phyloP scores from a whole-genome alignment of 2,797 vertebrate genomes.

The Lophius americanus region DNA sequence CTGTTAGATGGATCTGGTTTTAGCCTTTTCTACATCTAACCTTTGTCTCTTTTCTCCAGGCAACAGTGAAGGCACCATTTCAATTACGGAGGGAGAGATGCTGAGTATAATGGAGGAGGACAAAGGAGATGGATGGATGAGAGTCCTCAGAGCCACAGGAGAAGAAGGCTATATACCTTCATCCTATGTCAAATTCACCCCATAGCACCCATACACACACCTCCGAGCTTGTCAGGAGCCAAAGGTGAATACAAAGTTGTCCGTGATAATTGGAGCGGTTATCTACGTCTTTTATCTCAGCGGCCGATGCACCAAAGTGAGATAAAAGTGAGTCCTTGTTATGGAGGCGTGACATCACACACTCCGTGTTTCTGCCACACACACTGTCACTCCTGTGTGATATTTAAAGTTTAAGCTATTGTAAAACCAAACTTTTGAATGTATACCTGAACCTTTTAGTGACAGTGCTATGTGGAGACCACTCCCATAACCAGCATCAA shows the following conservation, averaged over 20 bases:
- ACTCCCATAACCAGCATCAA: slow-evolving; percentile 16
- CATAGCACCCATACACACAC: slow-evolving; percentile 37
- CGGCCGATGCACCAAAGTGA: slow-evolving; percentile 27
- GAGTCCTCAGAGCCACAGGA: slow-evolving; percentile 80
- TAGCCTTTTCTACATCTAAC: neutral
- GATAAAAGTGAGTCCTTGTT: slow-evolving; percentile 49
- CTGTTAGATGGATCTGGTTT: neutral
- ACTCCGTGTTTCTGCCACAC: slow-evolving; percentile 27
- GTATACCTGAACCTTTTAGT: slow-evolving; percentile 47
- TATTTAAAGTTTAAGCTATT: slow-evolving; percentile 32
- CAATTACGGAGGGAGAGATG: slow-evolving; percentile 83
- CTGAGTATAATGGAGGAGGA: slow-evolving; percentile 86
- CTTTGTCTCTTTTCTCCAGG: slow-evolving; percentile 62
- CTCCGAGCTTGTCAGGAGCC: slow-evolving; percentile 30
- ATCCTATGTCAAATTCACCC: slow-evolving; percentile 81
- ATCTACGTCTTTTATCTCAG: slow-evolving; percentile 48
- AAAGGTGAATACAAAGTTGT: slow-evolving; percentile 56
- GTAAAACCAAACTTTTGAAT: slow-evolving; percentile 53
- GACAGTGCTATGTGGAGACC: slow-evolving; percentile 19
- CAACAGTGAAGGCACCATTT: slow-evolving; percentile 86
- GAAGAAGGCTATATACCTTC: slow-evolving; percentile 89
- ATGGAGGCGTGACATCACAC: slow-evolving; percentile 35
- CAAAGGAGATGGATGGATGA: slow-evolving; percentile 89
- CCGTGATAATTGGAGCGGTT: slow-evolving; percentile 43
- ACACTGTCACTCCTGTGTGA: slow-evolving; percentile 8